phyloP scores from a whole-genome alignment of 2,797 vertebrate genomes.

The Parambassis ranga region DNA sequence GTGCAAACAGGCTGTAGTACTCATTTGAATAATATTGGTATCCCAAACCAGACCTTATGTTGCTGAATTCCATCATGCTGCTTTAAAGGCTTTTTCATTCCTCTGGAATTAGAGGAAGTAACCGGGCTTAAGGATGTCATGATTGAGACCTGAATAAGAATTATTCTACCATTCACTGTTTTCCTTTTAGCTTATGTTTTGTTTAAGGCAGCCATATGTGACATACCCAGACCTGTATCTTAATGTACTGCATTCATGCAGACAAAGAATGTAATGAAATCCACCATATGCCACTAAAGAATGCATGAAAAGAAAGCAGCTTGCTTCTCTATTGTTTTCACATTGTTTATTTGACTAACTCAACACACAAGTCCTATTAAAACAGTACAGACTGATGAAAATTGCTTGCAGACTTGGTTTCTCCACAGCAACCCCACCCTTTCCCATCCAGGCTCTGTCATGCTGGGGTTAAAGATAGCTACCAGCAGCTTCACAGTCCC shows the following conservation, averaged over 20 bases:
- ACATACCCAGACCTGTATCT: background rate
- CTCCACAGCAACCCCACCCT: conserved; percentile 34
- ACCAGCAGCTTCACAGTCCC: conserved; percentile 29
- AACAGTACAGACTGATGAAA: conserved; percentile 57
- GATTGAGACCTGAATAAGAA: conserved; percentile 21
- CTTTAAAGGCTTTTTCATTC: conserved; percentile 50
- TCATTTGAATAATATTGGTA: conserved; percentile 68
- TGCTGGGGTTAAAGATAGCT: conserved; percentile 55
- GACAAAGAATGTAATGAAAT: conserved; percentile 34
- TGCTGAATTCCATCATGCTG: conserved; percentile 63
- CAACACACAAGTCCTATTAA: conserved; percentile 45
- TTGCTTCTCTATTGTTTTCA: conserved; percentile 19
- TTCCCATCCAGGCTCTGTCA: conserved; percentile 46
- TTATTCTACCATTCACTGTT: conserved; percentile 29
- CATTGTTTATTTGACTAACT: conserved; percentile 63
- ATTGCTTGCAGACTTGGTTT: conserved; percentile 61
- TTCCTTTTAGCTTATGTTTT: conserved; percentile 21
- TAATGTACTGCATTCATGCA: conserved; percentile 20
- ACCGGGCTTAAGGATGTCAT: conserved; percentile 44
- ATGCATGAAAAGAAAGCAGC: conserved; percentile 22
- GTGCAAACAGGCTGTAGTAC: conserved; percentile 60
- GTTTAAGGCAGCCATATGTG: conserved; percentile 32
- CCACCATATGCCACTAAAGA: conserved; percentile 22
- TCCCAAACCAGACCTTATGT: conserved; percentile 51
- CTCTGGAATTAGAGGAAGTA: conserved; percentile 43